A percentile compares a stretch with the other conserved stretches of the same genome.
These are phyloP conservation scores for Cabera pusaria DNA, from an alignment of 2,888 invertebrate species.

Conservation along the genomic window DNA sequence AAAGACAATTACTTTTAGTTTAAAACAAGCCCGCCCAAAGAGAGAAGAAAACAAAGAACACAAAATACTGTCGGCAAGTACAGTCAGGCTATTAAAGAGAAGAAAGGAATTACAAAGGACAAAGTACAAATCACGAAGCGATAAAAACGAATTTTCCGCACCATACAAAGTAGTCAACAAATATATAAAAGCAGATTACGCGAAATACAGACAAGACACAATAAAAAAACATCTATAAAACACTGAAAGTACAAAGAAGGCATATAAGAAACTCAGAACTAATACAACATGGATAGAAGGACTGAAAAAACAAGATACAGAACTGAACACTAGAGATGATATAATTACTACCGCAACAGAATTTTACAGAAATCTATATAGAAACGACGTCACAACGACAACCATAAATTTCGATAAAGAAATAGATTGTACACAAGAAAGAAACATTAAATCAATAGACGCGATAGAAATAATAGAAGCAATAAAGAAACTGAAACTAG, in stretches of 20 bases:
- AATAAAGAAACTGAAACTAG: too few species aligned
- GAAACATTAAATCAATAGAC: background rate
- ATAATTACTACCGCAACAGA: background rate
- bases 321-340: background rate
- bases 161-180: slow-evolving; percentile 14
- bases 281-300: slow-evolving; percentile 9
- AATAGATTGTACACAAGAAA: background rate
- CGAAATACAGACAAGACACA: too few species aligned
- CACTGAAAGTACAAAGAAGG: slow-evolving; percentile 18
- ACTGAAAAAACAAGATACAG: background rate
- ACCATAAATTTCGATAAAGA: background rate
- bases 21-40: too few species aligned
- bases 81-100: slow-evolving; percentile 6
- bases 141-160: slow-evolving; percentile 15
- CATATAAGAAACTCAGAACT: slow-evolving; percentile 7
- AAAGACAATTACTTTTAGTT: too few species aligned
- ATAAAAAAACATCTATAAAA: slow-evolving; percentile 9
- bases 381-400: background rate
- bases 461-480: too few species aligned
- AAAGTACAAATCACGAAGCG: slow-evolving; percentile 8
- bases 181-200: slow-evolving; percentile 17
- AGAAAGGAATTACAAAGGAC: slow-evolving; percentile 13
- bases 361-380: background rate
- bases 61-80: slow-evolving; percentile 8
- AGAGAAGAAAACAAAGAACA: slow-evolving; percentile 6